Conservation (phyloP, 1,140 invertebrate genomes). For the Temnothorax nylanderi region DNA sequence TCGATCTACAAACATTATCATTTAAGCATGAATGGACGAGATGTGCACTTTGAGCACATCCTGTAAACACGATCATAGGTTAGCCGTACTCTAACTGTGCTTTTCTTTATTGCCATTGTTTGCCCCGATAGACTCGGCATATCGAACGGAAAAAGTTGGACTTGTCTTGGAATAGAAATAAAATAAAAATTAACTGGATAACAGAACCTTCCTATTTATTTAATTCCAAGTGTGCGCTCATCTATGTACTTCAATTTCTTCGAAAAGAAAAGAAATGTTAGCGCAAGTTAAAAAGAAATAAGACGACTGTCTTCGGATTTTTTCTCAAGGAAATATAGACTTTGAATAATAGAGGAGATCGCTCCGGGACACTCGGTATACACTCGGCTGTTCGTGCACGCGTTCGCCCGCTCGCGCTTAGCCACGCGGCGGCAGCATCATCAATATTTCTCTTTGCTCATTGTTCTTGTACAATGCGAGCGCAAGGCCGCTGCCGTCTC, state of each 20-base stretch:
- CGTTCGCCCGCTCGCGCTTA: constrained; percentile 71
- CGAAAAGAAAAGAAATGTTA: background rate
- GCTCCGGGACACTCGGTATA: constrained; percentile 49
- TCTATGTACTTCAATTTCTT: background rate
- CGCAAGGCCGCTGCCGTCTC: constrained; percentile 68
- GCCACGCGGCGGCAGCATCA: constrained; percentile 77
- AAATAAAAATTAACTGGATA: background rate
- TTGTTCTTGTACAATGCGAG: constrained; percentile 83
- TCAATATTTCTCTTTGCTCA: constrained; percentile 85
- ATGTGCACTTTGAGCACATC: background rate
- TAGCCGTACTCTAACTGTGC: background rate
- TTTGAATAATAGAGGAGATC: constrained; percentile 43
- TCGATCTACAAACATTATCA: background rate
- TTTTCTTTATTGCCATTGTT: background rate
- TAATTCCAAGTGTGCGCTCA: background rate
- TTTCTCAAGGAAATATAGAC: constrained; percentile 8
- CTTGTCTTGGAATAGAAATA: background rate
- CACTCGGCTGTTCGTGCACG: constrained; percentile 37
- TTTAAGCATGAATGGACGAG: background rate
- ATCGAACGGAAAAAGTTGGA: background rate
- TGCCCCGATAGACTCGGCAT: background rate
- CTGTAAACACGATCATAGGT: constrained; percentile 8
- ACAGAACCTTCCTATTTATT: background rate
- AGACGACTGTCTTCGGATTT: background rate
- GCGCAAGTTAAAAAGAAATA: background rate